Conservation (phyloP, 92 coral and sea anemone genomes). For the Porites rus region DNA sequence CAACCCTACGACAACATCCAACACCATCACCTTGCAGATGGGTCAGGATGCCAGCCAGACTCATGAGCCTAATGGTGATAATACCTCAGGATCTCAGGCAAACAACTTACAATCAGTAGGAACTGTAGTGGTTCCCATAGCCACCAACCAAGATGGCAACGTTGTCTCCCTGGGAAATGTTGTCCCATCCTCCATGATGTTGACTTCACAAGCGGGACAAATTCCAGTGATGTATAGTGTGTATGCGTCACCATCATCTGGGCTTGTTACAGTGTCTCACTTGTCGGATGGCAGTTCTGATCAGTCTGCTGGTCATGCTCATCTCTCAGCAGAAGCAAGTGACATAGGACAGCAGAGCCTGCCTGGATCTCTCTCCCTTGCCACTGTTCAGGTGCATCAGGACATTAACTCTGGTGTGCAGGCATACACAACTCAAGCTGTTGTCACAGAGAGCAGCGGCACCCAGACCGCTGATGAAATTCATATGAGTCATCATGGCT, state of each 20-base stretch:
- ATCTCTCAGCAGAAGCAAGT: conserved; percentile 71
- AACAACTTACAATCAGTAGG: conserved; percentile 81
- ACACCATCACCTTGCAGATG: conserved; percentile 59
- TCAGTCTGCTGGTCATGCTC: conserved; percentile 65
- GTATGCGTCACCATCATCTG: conserved; percentile 83
- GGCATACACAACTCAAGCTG: conserved; percentile 73
- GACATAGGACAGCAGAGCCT: conserved; percentile 75
- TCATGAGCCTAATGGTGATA: conserved; percentile 77
- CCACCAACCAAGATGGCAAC: conserved; percentile 82
- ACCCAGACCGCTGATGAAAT: conserved; percentile 88
- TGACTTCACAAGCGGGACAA: conserved; percentile 84
- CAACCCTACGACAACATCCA: conserved; percentile 42
- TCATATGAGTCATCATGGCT: conserved; percentile 74
- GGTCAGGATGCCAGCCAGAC: conserved; percentile 86
- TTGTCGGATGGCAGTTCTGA: conserved; percentile 61
- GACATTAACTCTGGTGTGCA: conserved; percentile 71
- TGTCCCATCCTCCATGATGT: conserved; percentile 91
- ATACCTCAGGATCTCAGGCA: conserved; percentile 58
- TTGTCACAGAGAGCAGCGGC: conserved; percentile 86
- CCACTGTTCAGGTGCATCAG: conserved; percentile 78
- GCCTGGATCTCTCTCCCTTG: conserved; percentile 69
- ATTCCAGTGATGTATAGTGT: conserved; percentile 91
- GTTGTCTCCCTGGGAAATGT: conserved; percentile 85
- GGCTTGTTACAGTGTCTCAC: conserved; percentile 81
- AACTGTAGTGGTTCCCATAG: conserved; percentile 86